Percentiles rank a stretch among this genome's conserved stretches.
phyloP scores from a whole-genome alignment of 2,888 invertebrate species.

The Drosophila merina region DNA sequence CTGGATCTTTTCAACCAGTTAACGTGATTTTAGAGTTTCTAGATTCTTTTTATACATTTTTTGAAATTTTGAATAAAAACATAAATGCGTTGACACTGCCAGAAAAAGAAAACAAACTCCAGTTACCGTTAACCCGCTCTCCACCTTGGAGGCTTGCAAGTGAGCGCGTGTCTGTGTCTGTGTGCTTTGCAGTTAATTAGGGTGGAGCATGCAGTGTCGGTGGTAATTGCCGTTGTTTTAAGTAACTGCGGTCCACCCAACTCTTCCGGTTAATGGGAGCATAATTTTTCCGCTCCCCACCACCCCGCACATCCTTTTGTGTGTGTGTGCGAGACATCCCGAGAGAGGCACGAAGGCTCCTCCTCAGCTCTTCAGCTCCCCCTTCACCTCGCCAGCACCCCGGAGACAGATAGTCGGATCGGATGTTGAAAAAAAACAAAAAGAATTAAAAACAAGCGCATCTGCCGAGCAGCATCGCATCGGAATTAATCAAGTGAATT shows the following conservation, averaged over 20 bases:
- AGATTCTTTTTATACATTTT: background rate
- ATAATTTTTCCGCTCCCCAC: background rate
- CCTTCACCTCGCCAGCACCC: background rate
- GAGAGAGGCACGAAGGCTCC: slow-evolving; percentile 19
- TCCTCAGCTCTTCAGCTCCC: background rate
- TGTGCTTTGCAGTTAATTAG: background rate
- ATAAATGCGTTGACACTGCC: background rate
- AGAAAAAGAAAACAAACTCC: background rate
- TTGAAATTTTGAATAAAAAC: background rate
- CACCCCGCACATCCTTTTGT: background rate
- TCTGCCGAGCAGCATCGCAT: slow-evolving; percentile 23
- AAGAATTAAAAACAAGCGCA: slow-evolving; percentile 30
- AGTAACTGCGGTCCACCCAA: background rate
- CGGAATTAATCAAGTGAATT: slow-evolving; percentile 32
- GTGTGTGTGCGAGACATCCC: background rate
- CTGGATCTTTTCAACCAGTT: background rate
- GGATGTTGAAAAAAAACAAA: background rate
- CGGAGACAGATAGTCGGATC: slow-evolving; percentile 8
- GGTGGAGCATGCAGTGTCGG: background rate
- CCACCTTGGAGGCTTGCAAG: background rate
- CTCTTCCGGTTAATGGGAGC: slow-evolving; percentile 1
- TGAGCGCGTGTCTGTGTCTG: background rate
- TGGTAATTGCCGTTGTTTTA: background rate
- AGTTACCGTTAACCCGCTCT: slow-evolving; percentile 1
- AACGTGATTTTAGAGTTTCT: background rate